phyloP scores from a whole-genome alignment of 2,888 invertebrate genomes.

The Mimas tiliae region DNA sequence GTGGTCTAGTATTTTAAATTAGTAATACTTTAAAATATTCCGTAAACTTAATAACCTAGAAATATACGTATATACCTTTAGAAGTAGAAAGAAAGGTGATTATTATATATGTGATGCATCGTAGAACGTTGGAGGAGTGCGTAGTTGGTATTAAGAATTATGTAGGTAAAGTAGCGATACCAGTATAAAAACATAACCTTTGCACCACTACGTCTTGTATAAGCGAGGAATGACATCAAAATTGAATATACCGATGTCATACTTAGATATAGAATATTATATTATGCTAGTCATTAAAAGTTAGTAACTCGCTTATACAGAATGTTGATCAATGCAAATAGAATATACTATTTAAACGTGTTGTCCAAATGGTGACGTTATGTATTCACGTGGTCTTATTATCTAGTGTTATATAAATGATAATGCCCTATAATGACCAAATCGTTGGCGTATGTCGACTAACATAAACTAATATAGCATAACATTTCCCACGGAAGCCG shows the following conservation, averaged over 20 bases:
- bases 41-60: constrained; percentile 49
- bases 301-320: constrained; percentile 23
- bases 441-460: constrained; percentile 9
- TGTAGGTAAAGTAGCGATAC: constrained; percentile 26
- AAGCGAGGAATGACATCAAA: constrained; percentile 37
- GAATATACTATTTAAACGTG: constrained; percentile 14
- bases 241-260: constrained; percentile 1
- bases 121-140: constrained; percentile 57
- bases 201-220: constrained; percentile 56
- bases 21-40: constrained; percentile 35
- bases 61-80: constrained; percentile 49
- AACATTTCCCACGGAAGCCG: not conserved
- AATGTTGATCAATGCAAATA: not conserved
- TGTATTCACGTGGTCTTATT: constrained; percentile 25
- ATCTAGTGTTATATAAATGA: constrained; percentile 18
- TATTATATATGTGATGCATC: constrained; percentile 68
- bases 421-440: constrained; percentile 24
- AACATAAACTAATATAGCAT: not conserved
- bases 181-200: constrained; percentile 33
- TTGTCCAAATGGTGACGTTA: constrained; percentile 19
- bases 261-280: not conserved
- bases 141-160: constrained; percentile 45
- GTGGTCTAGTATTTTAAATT: constrained; percentile 5
- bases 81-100: constrained; percentile 67
- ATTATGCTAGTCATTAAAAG: constrained; percentile 10